Evolutionary conservation across 2,113 vertebrate species (phyloP).

Genomic region (Cyanoramphus novaezelandiae): DNA sequence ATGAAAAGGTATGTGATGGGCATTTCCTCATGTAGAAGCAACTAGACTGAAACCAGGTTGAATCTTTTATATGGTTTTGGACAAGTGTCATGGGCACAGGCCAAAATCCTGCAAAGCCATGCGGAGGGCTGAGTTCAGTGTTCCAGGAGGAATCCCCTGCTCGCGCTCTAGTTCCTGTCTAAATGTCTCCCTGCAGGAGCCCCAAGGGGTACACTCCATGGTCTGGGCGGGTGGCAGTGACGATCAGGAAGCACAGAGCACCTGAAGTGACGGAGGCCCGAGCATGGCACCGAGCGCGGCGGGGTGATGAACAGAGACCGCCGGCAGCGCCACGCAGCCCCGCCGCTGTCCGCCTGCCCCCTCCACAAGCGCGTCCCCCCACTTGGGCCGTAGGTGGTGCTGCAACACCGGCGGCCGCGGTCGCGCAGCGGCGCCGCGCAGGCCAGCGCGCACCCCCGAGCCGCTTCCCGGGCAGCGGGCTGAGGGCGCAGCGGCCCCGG

Average conservation of each 20-base stretch:
- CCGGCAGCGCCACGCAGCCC: neutral
- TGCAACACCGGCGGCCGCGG: neutral
- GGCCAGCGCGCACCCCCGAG: neutral
- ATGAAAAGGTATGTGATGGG: neutral
- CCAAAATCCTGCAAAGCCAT: neutral
- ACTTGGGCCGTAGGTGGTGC: slow-evolving; percentile 54
- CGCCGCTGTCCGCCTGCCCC: neutral
- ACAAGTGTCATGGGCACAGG: neutral
- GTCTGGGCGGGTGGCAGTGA: neutral
- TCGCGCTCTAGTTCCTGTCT: neutral
- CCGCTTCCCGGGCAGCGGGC: neutral
- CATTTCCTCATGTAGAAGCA: neutral
- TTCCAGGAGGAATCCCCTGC: neutral
- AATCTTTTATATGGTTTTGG: neutral
- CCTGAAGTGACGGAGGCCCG: neutral
- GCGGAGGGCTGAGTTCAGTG: neutral
- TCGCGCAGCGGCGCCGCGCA: neutral
- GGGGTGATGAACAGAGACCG: neutral
- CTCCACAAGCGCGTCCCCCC: neutral
- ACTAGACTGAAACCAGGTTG: neutral
- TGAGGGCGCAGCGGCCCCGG: neutral
- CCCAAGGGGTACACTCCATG: neutral
- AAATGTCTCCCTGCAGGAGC: rapidly evolving
- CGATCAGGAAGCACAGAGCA: neutral
- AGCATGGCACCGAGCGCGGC: neutral